Conservation (phyloP, 2,113 vertebrate genomes). For the Microtus pennsylvanicus region DNA sequence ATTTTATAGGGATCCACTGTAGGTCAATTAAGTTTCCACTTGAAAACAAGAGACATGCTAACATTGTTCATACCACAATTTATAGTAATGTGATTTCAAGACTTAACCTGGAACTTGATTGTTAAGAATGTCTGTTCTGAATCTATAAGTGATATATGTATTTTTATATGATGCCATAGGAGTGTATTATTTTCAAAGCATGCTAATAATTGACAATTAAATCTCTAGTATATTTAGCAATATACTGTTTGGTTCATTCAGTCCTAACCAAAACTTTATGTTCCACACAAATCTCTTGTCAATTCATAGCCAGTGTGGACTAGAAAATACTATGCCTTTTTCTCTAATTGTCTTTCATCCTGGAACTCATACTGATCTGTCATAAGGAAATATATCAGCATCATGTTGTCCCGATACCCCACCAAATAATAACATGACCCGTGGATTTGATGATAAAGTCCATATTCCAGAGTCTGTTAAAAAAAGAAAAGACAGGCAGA, state of each 20-base stretch:
- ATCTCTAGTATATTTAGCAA: not conserved
- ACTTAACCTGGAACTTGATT: not conserved
- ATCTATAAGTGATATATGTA: not conserved
- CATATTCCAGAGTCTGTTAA: too few relatives aligned
- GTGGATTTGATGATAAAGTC: not conserved
- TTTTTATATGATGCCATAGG: not conserved
- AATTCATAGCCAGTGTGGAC: not conserved
- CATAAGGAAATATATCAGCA: not conserved
- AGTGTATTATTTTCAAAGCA: not conserved
- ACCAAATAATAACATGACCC: rapidly evolving
- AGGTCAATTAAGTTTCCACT: not conserved
- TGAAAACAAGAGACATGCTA: not conserved
- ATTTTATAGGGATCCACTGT: too few relatives aligned
- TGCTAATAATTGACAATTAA: not conserved
- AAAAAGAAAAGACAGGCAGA: too few relatives aligned
- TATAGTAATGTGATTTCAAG: not conserved
- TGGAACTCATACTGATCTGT: not conserved
- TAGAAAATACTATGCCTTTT: not conserved
- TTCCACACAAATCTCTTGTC: not conserved
- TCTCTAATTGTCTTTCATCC: not conserved
- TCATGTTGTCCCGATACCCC: not conserved
- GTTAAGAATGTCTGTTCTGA: not conserved
- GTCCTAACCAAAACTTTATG: not conserved
- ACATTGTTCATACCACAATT: not conserved
- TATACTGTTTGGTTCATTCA: not conserved